Base-by-base conservation (phyloP, 92 coral and sea anemone genomes). In the Epizoanthus illoricatus region DNA sequence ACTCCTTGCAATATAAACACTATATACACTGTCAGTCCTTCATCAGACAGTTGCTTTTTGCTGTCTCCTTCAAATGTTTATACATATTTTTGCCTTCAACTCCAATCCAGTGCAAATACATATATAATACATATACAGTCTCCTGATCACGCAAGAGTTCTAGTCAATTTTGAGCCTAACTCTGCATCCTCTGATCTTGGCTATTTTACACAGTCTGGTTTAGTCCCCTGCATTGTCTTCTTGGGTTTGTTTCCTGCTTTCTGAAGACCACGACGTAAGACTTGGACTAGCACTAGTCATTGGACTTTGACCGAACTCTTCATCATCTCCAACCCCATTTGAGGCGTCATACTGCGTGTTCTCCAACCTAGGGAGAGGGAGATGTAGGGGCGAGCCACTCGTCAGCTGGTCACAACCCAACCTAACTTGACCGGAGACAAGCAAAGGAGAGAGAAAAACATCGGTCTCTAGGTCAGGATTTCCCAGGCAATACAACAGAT, bases 291-390 rank as follows among this genome's bases (percentile, higher is more conserved):
- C 67, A 20, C 82, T 78, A 15, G 82, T 78, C 82, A 78, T 78
- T 45, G 82, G 82, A 57, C 82, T 78, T 64, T 78, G 82, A 36
- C 82, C 82, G 21, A 78, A 78, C 82, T 78, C 82, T 23, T 78
- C 82, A 1, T 78, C 82, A 24, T 78, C 82, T 21, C 82, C 82
- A 64, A 78, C 82, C 82, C 82, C 82, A 64, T 78, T 78, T 24
- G 82, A 63, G 71, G 71, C 71, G 18, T 78, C 82, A 16, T 78
- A 78, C 45, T 78, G 82, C 3, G 82, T 66, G 52, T 78, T 78
- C 82, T 78, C 82, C 82, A 78, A 78, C 82, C 82, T 78, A 70
- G 82, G 82, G 82, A 78, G 82, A 78, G 82, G 82, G 71, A 78
- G 82, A 78, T 78, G 82, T 21, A 78, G 82, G 61, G 82, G 82